Percentiles rank a stretch among this genome's conserved stretches.
Conservation (phyloP, 2,888 invertebrate species). For the Tridacna crocea region DNA sequence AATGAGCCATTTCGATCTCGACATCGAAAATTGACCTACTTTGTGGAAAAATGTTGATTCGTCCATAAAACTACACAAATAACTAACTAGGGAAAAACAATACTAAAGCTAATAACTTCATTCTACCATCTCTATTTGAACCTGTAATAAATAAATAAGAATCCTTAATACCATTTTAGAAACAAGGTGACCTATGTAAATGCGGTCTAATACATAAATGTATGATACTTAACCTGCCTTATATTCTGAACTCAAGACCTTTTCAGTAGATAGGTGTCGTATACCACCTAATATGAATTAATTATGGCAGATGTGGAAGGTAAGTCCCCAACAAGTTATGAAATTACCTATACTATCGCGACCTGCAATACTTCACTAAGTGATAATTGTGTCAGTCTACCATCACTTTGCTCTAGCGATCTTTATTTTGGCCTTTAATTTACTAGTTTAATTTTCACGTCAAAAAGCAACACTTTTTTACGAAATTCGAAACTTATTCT, state of each 20-base stretch:
- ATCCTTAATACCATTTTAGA: slow-evolving; percentile 7
- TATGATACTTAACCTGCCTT: background rate
- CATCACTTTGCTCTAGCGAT: background rate
- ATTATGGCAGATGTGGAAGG: background rate
- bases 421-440: no score
- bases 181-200: background rate
- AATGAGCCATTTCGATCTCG: slow-evolving; percentile 7
- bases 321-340: background rate
- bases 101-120: slow-evolving; percentile 1
- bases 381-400: background rate
- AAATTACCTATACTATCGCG: slow-evolving; percentile 5
- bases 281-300: slow-evolving; percentile 1
- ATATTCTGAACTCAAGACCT: background rate
- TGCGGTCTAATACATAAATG: background rate
- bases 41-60: slow-evolving; percentile 10
- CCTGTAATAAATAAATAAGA: slow-evolving; percentile 6
- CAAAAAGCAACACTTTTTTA: background rate
- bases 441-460: background rate
- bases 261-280: background rate
- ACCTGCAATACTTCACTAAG: background rate
- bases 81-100: slow-evolving; percentile 6
- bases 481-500: slow-evolving; percentile 1
- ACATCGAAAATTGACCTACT: slow-evolving; percentile 19
- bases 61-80: slow-evolving; percentile 3
- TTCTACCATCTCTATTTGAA: background rate